Base-by-base conservation (phyloP, 2,797 vertebrate genomes). In the Enteromius paludinosus region DNA sequence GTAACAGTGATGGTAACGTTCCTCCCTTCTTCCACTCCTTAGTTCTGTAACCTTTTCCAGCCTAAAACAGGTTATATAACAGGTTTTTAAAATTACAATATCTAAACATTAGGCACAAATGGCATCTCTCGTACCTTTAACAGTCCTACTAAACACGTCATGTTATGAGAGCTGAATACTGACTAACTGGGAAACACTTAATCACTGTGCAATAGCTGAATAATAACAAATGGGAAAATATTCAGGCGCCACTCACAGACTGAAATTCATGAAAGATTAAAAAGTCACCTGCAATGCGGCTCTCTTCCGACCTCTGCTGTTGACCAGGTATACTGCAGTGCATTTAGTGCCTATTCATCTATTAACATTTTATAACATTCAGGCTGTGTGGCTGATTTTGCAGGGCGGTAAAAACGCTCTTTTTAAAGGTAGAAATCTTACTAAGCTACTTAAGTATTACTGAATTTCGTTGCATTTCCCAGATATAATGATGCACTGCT, bases 221-320 rank as follows among this genome's bases (percentile, higher is more conserved):
- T 71, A 71, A 80, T 81, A 56, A 72, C 12, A 35, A 33, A 62
- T 3, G 3, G 38, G 52, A 61, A 69, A 61, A 23, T 23, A 61
- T 71, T 33, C 23, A 47, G 30, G 25, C 15, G 14, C 3, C 25
- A 45, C 23, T 71, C 18, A 23, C 33, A 59, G 72, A 14, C 25
- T 61, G 18, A 71, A 62, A 35, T 35, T 18, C 20, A 71, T 4
- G 5, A 64, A 45, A 47, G 64, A 43, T 25, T 1, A 43, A 56
- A 30, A 74, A n/a, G 15, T 54, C 45, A 41, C 33, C 25, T 68
- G 56, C n/a, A 18, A 15, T 8, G 17, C 3, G 7, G 9, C 61
- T 75, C 78, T 65, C 28, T 65, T 70, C 49, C 61, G 65, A 80
- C 86, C 80, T 56, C 86, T 83, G 80, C 65, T 84, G 86, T 76